Evolutionary conservation across 2,113 vertebrate species (phyloP).

Genomic region (Psettodes erumei): DNA sequence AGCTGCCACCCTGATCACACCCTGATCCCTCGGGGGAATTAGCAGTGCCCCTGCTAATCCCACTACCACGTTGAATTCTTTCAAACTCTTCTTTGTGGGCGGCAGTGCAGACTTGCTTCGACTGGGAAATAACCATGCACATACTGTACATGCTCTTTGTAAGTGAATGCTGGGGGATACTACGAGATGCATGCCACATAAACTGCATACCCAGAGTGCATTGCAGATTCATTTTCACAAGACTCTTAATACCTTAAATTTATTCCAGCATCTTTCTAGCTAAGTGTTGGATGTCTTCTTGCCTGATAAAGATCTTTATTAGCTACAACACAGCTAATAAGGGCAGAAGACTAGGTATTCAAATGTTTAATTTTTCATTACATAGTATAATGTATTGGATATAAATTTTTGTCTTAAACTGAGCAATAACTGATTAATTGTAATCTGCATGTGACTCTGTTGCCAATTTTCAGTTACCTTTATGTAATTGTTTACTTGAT

Average conservation of each 20-base stretch:
- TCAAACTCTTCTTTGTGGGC: neutral
- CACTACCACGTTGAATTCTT: neutral
- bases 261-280: neutral
- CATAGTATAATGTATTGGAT: too few relatives aligned
- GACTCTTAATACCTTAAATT: too few relatives aligned
- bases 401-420: neutral
- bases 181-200: neutral
- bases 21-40: slow-evolving; percentile 33
- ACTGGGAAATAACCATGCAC: neutral
- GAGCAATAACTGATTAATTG: neutral
- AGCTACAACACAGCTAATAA: too few relatives aligned
- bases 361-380: too few relatives aligned
- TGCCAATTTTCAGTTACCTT: too few relatives aligned
- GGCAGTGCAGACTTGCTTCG: neutral
- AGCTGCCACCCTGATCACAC: slow-evolving; percentile 19
- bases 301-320: neutral
- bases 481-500: too few relatives aligned
- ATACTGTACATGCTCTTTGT: neutral
- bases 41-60: slow-evolving; percentile 20
- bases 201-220: too few relatives aligned
- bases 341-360: too few relatives aligned
- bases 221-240: too few relatives aligned
- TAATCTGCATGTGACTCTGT: neutral
- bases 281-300: too few relatives aligned
- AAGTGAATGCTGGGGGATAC: neutral